phyloP scores from a whole-genome alignment of 2,888 invertebrate genomes.

The Caenorhabditis parvicauda region DNA sequence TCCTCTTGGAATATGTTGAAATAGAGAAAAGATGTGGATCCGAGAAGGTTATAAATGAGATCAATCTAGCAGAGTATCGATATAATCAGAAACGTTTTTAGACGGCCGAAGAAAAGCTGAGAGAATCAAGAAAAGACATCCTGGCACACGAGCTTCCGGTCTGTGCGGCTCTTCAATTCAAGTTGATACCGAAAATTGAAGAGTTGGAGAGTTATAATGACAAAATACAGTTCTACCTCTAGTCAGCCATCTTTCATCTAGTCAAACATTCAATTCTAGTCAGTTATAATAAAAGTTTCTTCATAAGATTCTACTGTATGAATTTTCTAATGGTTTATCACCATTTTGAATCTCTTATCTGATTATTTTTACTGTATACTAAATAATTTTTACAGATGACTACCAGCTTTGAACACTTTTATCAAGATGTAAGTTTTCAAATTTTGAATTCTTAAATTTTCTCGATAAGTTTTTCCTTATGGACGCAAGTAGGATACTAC shows the following conservation, averaged over 20 bases:
- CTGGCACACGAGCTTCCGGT: slow-evolving; percentile 36
- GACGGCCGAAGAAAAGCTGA: slow-evolving; percentile 25
- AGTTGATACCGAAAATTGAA: slow-evolving; percentile 21
- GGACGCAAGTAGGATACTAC: not conserved
- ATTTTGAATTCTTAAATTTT: not conserved
- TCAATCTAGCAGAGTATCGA: not conserved
- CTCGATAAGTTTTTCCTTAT: not conserved
- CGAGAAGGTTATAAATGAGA: not conserved
- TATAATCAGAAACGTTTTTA: slow-evolving; percentile 1
- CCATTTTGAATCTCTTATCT: not conserved
- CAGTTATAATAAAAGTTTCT: slow-evolving; percentile 6
- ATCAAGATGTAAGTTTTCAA: slow-evolving; percentile 45
- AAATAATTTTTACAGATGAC: slow-evolving; percentile 1
- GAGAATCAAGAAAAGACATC: slow-evolving; percentile 26
- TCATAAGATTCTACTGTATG: not conserved
- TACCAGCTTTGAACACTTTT: slow-evolving; percentile 53
- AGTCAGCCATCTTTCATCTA: no score
- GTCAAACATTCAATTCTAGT: slow-evolving; percentile 8
- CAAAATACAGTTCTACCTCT: slow-evolving; percentile 25
- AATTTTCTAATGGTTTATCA: not conserved
- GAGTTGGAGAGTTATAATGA: slow-evolving; percentile 35
- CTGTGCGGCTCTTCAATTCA: slow-evolving; percentile 36
- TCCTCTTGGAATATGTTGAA: no score
- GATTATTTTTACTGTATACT: not conserved
- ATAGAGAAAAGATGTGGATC: no score